Base-by-base conservation (phyloP, 2,113 vertebrate genomes). In the Ammodytes marinus region DNA sequence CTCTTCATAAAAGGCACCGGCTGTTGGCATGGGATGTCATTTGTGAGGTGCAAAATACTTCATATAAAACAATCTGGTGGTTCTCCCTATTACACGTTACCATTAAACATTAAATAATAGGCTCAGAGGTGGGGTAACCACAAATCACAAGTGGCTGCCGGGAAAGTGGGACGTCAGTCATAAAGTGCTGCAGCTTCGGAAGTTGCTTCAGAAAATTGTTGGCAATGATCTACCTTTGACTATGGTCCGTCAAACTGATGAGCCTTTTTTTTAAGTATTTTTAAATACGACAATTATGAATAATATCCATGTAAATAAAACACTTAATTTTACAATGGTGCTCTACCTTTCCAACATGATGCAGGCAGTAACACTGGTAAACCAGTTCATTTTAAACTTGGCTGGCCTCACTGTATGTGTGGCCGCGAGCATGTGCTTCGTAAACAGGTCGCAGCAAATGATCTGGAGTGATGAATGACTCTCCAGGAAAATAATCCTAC, bases 391-490 rank as follows among this genome's bases (percentile, higher is more conserved):
- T 43, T 2, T 8, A 52, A 15, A 19, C 52, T 60, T 76, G 73
- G 45, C 61, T 40, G 35, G 46, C 57, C 47, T 78, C 46, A 40
- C 5, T 65, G 43, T 61, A 46, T 71, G n/a, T 76, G 19, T 70
- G 55, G 60, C 64, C 45, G 59, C 87, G 60, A 77, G 91, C 66
- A 88, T 88, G 84, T 87, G 82, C 71, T 86, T 86, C 46, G 27
- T 87, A 87, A 87, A 91, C 84, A 88, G 74, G 91, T 90, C 69
- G 84, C 82, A 61, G 83, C 83, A 84, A 55, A 87, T 77, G 85
- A 88, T 86, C 82, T 69, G n/a, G 53, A 79, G 75, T 89, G 88
- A 93, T 87, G 74, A 91, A 87, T 90, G 70, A 67, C 75, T 90
- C 72, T 83, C 47, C 43, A 69, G 74, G 43, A 87, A 84, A 79